These are phyloP conservation scores for Gobiocypris rarus DNA, from an alignment of 2,113 vertebrate genomes.

Conservation along the genomic window DNA sequence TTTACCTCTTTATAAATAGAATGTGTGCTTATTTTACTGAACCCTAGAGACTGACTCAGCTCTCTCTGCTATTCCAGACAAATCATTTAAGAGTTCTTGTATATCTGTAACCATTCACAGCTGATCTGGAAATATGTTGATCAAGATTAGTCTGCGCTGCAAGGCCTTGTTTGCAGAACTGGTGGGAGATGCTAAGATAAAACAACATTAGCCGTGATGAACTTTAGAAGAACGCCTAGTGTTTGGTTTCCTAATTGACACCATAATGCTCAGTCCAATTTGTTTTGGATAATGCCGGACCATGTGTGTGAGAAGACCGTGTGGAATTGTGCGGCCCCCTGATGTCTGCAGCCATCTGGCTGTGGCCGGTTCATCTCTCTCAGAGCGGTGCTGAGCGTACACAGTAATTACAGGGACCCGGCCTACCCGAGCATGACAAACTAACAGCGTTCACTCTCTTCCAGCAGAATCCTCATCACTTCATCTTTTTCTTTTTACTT, in stretches of 20 bases:
- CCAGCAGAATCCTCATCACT: constrained; percentile 16
- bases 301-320: constrained; percentile 17
- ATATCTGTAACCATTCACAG: not conserved
- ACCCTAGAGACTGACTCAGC: constrained; percentile 15
- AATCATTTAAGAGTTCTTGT: not conserved
- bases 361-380: constrained; percentile 51
- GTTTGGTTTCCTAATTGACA: constrained; percentile 51
- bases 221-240: constrained; percentile 14
- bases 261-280: constrained; percentile 53
- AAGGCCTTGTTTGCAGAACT: not conserved
- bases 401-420: constrained; percentile 55
- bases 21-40: constrained; percentile 6
- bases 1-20: constrained; percentile 20
- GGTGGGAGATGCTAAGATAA: not conserved
- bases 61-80: not conserved
- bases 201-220: constrained; percentile 17
- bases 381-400: constrained; percentile 45
- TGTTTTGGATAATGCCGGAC: constrained; percentile 53
- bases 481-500: constrained; percentile 3
- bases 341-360: constrained; percentile 59
- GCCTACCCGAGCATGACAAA: constrained; percentile 49
- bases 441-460: constrained; percentile 43
- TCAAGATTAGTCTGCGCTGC: not conserved
- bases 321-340: constrained; percentile 41
- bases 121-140: not conserved